Evolutionary conservation across 2,888 invertebrate genomes (phyloP).

Genomic region (Eristalinus aeneus): DNA sequence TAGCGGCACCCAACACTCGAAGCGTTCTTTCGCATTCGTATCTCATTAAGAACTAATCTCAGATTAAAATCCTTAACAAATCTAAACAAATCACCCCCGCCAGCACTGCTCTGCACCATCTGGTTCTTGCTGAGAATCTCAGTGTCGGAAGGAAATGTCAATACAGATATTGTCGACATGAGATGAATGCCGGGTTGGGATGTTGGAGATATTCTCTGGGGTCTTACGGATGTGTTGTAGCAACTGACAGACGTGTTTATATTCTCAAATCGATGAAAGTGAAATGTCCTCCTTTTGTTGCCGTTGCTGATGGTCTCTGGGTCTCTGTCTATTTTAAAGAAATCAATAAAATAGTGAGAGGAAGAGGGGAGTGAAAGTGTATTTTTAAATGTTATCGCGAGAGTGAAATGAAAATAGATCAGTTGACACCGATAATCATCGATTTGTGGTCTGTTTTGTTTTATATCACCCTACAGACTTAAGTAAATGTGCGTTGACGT

Average conservation of each 20-base stretch:
- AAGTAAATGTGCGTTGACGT: neutral
- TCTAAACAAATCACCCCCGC: slow-evolving; percentile 45
- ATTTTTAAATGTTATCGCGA: slow-evolving; percentile 54
- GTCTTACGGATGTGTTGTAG: slow-evolving; percentile 4
- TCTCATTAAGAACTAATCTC: slow-evolving; percentile 23
- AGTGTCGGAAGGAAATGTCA: slow-evolving; percentile 60
- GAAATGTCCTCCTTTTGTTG: slow-evolving; percentile 17
- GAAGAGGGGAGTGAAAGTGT: slow-evolving; percentile 16
- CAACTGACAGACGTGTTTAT: slow-evolving; percentile 42
- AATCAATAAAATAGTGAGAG: slow-evolving; percentile 10
- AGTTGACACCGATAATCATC: neutral
- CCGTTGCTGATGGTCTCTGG: neutral
- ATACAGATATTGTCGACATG: neutral
- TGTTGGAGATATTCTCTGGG: neutral
- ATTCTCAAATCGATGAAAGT: slow-evolving; percentile 53
- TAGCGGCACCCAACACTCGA: slow-evolving; percentile 8
- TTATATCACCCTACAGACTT: neutral
- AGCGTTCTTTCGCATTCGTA: slow-evolving; percentile 6
- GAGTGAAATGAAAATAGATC: neutral
- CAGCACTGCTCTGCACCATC: neutral
- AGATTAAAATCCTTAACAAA: slow-evolving; percentile 35
- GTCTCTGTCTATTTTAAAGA: slow-evolving; percentile 56
- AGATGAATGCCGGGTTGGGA: neutral
- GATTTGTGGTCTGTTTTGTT: neutral
- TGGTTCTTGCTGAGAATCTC: slow-evolving; percentile 36